Evolutionary conservation across 2,113 vertebrate species (phyloP).

Genomic region (Clinocottus analis): DNA sequence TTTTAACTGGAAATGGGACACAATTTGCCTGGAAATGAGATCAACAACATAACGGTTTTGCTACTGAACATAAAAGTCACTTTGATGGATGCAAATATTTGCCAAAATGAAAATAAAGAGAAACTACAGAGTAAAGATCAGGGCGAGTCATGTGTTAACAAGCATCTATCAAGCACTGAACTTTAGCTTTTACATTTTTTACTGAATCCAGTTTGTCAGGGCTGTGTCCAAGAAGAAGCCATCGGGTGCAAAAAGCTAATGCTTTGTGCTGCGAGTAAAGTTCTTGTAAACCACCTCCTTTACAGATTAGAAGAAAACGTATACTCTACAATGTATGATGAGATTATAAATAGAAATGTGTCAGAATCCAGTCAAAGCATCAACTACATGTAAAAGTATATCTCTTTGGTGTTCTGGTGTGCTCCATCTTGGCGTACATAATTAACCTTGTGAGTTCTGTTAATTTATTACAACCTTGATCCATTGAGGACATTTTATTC

Average conservation of each 20-base stretch:
- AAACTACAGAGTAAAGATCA: background rate
- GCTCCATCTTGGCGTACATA: background rate
- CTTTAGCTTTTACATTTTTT: constrained; percentile 9
- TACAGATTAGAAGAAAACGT: background rate
- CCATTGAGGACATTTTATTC: background rate
- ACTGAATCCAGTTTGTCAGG: background rate
- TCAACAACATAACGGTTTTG: constrained; percentile 45
- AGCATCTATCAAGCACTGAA: background rate
- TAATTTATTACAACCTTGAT: background rate
- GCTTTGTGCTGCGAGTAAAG: background rate
- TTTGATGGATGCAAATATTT: background rate
- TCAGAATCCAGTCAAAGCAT: background rate
- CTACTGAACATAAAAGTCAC: background rate
- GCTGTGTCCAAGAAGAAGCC: background rate
- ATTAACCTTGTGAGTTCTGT: background rate
- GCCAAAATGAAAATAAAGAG: background rate
- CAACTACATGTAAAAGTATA: background rate
- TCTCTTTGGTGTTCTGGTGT: background rate
- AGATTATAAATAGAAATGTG: background rate
- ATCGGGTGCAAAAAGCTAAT: background rate
- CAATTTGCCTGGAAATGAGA: constrained; percentile 14
- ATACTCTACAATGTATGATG: too few relatives aligned
- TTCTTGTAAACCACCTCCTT: background rate
- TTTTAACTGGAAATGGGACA: constrained; percentile 18
- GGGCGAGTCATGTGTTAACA: background rate